Evolutionary conservation across 2,888 invertebrate species (phyloP).

Genomic region (Drosophila testacea): DNA sequence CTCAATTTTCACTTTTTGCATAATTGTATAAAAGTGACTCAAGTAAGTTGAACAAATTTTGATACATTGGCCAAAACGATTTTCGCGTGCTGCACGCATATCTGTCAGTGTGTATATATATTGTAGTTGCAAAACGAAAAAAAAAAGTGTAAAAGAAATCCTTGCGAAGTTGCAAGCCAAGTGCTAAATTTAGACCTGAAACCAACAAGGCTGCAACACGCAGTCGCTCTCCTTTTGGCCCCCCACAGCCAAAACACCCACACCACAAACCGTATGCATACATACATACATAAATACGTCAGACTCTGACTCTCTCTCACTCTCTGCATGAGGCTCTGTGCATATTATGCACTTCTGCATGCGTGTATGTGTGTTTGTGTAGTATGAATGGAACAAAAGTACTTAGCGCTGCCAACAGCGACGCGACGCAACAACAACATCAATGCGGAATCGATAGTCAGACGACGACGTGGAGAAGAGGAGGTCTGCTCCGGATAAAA

Average conservation of each 20-base stretch:
- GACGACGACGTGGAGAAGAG: slow-evolving; percentile 44
- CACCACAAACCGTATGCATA: slow-evolving; percentile 47
- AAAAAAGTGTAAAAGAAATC: slow-evolving; percentile 57
- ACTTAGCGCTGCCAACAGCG: slow-evolving; percentile 57
- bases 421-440: slow-evolving; percentile 47
- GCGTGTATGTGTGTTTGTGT: slow-evolving; percentile 38
- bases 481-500: slow-evolving; percentile 53
- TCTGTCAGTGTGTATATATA: slow-evolving; percentile 7
- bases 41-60: slow-evolving; percentile 57
- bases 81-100: slow-evolving; percentile 48
- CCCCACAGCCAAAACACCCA: slow-evolving; percentile 64
- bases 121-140: slow-evolving; percentile 36
- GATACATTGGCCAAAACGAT: slow-evolving; percentile 35
- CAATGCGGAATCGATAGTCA: slow-evolving; percentile 71
- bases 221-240: slow-evolving; percentile 60
- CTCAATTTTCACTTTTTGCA: slow-evolving; percentile 38
- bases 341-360: slow-evolving; percentile 36
- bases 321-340: slow-evolving; percentile 44
- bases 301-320: slow-evolving; percentile 38
- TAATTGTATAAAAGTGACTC: slow-evolving; percentile 36
- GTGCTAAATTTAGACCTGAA: slow-evolving; percentile 80
- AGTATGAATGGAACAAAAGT: slow-evolving; percentile 78
- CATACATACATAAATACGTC: slow-evolving; percentile 48
- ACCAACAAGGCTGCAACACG: slow-evolving; percentile 75
- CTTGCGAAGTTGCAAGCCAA: slow-evolving; percentile 75